A percentile compares a stretch with the other conserved stretches of the same genome.
These are phyloP conservation scores for Falco concolor DNA, from an alignment of 2,797 vertebrate genomes.

Conservation along the genomic window DNA sequence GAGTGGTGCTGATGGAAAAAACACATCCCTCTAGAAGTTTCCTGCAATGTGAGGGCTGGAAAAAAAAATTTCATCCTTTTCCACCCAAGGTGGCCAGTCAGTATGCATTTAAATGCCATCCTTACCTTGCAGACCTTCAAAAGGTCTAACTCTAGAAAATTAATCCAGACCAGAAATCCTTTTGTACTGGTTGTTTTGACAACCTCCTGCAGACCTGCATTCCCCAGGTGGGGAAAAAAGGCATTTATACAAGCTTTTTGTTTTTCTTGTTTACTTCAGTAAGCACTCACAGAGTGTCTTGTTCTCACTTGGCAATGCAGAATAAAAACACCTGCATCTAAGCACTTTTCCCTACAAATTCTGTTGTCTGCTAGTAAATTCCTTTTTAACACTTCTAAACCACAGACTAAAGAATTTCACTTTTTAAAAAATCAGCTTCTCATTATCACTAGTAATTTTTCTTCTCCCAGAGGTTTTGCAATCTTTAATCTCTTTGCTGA, in stretches of 20 bases:
- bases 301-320: neutral
- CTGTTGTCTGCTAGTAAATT: neutral
- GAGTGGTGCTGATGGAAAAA: neutral
- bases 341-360: neutral
- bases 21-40: neutral
- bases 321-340: neutral
- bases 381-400: neutral
- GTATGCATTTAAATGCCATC: neutral
- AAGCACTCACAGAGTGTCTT: neutral
- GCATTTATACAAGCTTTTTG: neutral
- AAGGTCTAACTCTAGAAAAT: neutral
- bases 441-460: neutral
- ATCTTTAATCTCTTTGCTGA: neutral
- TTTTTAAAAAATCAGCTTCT: neutral
- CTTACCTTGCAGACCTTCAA: neutral
- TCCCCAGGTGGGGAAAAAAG: neutral
- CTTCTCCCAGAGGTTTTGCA: neutral
- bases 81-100: neutral
- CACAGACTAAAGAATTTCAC: neutral
- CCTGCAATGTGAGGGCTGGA: accelerated
- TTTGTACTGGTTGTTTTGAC: neutral
- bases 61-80: neutral
- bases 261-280: neutral
- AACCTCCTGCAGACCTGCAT: neutral
- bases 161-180: neutral